Evolutionary conservation across 1,140 invertebrate species (phyloP).

Genomic region (Atopsyche davidsoni): DNA sequence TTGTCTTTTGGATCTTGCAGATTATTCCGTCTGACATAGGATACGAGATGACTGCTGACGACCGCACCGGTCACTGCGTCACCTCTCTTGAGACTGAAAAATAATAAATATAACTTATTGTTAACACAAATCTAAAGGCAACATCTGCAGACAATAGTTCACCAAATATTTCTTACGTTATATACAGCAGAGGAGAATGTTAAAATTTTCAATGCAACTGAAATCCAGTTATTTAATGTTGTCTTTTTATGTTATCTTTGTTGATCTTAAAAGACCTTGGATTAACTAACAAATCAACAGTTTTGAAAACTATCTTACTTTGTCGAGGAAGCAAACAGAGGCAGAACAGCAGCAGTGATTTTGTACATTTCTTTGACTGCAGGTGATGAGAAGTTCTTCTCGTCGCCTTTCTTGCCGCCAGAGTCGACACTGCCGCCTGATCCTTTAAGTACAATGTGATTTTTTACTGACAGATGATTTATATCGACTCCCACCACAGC

Average conservation of each 20-base stretch:
- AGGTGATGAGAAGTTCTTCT: conserved; percentile 40
- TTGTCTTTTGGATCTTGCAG: conserved; percentile 51
- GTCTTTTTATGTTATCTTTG: no score
- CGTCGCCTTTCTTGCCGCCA: conserved; percentile 14
- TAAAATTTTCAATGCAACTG: no score
- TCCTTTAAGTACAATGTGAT: conserved; percentile 28
- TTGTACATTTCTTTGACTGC: conserved; percentile 62
- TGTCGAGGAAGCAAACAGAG: conserved; percentile 49
- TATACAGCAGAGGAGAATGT: no score
- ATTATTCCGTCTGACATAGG: conserved; percentile 70
- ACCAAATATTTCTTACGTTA: no score
- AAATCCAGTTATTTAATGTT: no score
- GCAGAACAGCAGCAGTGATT: conserved; percentile 61
- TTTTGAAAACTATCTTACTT: conserved; percentile 35
- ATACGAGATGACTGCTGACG: conserved; percentile 63
- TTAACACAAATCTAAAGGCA: no score
- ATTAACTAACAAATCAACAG: no score
- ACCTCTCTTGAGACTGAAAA: conserved; percentile 64
- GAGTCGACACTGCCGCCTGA: conserved; percentile 3
- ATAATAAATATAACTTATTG: conserved; percentile 5
- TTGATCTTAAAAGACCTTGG: no score
- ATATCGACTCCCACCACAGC: conserved; percentile 56
- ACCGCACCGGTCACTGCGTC: conserved; percentile 59
- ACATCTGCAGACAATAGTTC: no score
- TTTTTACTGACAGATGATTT: conserved; percentile 45